Evolutionary conservation across 2,113 vertebrate genomes (phyloP).

Genomic region (Xenotilapia longispinis): DNA sequence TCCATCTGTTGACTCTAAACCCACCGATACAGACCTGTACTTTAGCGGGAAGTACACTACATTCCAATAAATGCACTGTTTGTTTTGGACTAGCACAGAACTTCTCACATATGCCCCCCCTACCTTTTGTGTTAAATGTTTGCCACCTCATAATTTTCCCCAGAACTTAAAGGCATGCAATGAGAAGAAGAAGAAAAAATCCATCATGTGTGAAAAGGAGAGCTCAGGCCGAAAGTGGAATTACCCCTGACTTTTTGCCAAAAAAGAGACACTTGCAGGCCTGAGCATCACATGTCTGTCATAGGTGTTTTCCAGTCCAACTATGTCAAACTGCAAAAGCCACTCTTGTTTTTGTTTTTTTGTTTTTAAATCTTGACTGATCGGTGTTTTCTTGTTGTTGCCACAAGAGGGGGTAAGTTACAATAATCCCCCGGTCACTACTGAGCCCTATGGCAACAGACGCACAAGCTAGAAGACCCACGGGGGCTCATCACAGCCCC

Average conservation of each 20-base stretch:
- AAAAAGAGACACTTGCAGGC: neutral
- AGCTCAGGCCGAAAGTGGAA: conserved; percentile 14
- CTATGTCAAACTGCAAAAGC: conserved; percentile 12
- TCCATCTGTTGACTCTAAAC: neutral
- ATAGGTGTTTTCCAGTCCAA: conserved; percentile 57
- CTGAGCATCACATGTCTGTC: conserved; percentile 16
- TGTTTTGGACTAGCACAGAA: neutral
- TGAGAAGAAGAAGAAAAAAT: neutral
- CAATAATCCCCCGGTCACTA: conserved; percentile 18
- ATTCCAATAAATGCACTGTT: neutral
- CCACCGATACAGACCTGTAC: neutral
- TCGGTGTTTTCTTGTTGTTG: conserved; percentile 34
- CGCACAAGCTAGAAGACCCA: conserved; percentile 20
- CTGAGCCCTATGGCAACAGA: conserved; percentile 44
- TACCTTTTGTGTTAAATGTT: neutral
- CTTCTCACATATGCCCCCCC: neutral
- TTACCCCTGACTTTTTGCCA: conserved; percentile 34
- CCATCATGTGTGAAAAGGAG: neutral
- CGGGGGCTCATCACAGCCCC: neutral
- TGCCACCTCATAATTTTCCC: neutral
- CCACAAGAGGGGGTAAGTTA: conserved; percentile 67
- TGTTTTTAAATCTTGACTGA: neutral
- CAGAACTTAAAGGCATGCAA: neutral
- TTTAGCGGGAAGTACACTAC: neutral
- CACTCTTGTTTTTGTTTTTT: neutral